Evolutionary conservation across 2,888 invertebrate genomes (phyloP), one percentile per base, ranked within the genome.

Genomic region (Tetramorium bicarinatum): DNA sequence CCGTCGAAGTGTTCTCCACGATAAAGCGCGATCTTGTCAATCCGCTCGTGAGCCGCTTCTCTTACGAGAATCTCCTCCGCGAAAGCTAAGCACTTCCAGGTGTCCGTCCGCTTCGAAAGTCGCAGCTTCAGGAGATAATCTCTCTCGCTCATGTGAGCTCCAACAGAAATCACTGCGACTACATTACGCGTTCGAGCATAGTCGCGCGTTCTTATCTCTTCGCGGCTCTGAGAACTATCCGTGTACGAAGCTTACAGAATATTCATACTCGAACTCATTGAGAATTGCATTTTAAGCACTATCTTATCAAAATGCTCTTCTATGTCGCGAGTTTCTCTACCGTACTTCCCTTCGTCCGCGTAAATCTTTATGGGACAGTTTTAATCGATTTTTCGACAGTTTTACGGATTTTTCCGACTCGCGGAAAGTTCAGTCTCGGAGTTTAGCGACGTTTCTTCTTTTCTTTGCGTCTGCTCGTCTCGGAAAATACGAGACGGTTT

Each of bases 71-170:
- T 66, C 75, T 64, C 29, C 3, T 41, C 18, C 56, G 41, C 56
- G 77, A 21, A 61, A 82, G 67, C 62, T 34, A 74, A 87, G 71
- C 71, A 84, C 87, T 87, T 86, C 83, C 87, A 84, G 76, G 77
- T 77, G 75, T 89, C 81, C 71, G 72, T 84, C 85, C 87, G 74
- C 85, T 84, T 86, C 84, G 85, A 83, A 80, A 87, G 75, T 75
- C 84, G 62, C 84, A 85, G 76, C 49, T 62, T 34, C 38, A 0
- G 15, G n/a, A 76, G 86, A 84, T 76, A 76, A 66, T 74, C 67
- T 47, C 66, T 64, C 54, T 49, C 66, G 79, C 41, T 81, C 52
- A 29, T 34, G 41, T 25, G 62, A 81, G 38, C 21, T 49, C n/a
- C 29, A 29, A 54, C 62, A 34, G 72, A 61, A 71, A 80, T 61